Conservation (phyloP, 1,140 invertebrate genomes). For the Drosophila elegans region DNA sequence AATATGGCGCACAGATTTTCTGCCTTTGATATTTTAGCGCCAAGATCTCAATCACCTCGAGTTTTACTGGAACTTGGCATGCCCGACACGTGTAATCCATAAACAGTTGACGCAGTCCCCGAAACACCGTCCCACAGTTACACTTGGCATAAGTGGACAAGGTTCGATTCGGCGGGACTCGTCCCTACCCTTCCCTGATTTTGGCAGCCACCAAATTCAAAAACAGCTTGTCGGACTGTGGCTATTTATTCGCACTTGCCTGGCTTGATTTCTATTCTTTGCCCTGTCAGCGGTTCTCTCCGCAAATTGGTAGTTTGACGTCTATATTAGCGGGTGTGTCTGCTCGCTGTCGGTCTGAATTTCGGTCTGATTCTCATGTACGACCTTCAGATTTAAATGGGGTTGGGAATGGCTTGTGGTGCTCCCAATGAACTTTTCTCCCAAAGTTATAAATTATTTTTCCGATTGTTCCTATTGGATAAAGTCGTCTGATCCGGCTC, state of each 20-base stretch:
- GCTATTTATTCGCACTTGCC: slow-evolving; percentile 21
- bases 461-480: too few relatives aligned
- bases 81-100: slow-evolving; percentile 72
- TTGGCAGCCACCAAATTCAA: slow-evolving; percentile 2
- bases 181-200: not conserved
- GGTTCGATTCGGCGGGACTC: not conserved
- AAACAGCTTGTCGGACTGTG: not conserved
- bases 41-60: slow-evolving; percentile 15
- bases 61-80: slow-evolving; percentile 44
- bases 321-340: slow-evolving; percentile 32
- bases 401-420: not conserved
- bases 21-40: slow-evolving; percentile 54
- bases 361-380: not conserved
- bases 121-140: slow-evolving; percentile 1
- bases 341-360: slow-evolving; percentile 17
- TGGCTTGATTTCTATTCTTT: slow-evolving; percentile 12
- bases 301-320: slow-evolving; percentile 5
- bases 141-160: not conserved
- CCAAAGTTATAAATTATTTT: not conserved
- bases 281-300: slow-evolving; percentile 31
- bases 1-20: slow-evolving; percentile 15
- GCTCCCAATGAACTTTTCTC: slow-evolving; percentile 8
- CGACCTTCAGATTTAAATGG: slow-evolving; percentile 24
- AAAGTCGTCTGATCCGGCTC: too few relatives aligned
- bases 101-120: slow-evolving; percentile 63